These are phyloP conservation scores for Leptinotarsa haldemani DNA, from an alignment of 2,888 invertebrate genomes.

Conservation along the genomic window DNA sequence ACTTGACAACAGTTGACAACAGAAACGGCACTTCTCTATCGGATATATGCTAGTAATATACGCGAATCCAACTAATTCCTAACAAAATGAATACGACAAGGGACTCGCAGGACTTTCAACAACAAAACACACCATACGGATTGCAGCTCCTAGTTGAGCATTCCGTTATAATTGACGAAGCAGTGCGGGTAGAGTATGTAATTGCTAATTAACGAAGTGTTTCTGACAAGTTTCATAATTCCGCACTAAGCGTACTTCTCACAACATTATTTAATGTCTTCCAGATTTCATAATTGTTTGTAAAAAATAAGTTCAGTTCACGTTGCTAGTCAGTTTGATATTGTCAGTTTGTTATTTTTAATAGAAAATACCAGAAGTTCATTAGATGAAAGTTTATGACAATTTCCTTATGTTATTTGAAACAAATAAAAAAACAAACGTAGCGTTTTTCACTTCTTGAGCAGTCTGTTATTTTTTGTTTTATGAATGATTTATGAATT, in stretches of 20 bases:
- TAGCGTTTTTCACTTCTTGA: too few relatives aligned
- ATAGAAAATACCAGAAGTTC: too few relatives aligned
- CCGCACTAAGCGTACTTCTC: neutral
- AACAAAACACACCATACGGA: neutral
- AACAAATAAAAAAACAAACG: too few relatives aligned
- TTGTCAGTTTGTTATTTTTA: too few relatives aligned
- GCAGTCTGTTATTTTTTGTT: too few relatives aligned
- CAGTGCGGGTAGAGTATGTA: neutral
- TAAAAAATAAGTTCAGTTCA: neutral
- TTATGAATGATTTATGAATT: too few relatives aligned
- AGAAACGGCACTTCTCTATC: neutral
- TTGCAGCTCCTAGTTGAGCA: neutral
- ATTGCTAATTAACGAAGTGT: slow-evolving; percentile 12
- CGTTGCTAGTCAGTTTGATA: too few relatives aligned
- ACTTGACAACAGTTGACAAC: neutral
- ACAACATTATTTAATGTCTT: neutral
- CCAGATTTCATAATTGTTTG: neutral
- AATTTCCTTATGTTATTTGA: too few relatives aligned
- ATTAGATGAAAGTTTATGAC: too few relatives aligned
- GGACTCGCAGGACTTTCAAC: slow-evolving; percentile 8
- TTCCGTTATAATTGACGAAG: slow-evolving; percentile 6
- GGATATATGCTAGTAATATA: neutral
- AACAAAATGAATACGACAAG: neutral
- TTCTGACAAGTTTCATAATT: neutral
- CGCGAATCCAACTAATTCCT: neutral